These are phyloP conservation scores for Lucifuga dentata DNA, from an alignment of 2,113 vertebrate genomes.

Conservation along the genomic window DNA sequence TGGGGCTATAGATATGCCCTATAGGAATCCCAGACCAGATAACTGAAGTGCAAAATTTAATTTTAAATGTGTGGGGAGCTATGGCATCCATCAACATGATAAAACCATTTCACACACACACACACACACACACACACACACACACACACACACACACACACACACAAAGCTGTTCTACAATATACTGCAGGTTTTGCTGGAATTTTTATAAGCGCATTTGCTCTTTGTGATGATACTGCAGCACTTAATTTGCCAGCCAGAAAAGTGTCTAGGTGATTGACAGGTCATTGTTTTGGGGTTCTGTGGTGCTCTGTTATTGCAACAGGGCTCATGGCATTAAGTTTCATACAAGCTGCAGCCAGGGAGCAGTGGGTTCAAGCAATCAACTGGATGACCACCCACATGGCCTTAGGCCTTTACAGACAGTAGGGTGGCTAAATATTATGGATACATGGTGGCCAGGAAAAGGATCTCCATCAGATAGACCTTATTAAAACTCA, in stretches of 20 bases:
- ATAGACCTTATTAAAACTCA: conserved; percentile 39
- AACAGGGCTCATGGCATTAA: conserved; percentile 65
- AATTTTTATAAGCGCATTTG: background rate
- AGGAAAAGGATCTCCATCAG: conserved; percentile 45
- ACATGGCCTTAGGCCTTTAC: conserved; percentile 45
- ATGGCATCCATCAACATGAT: too few relatives aligned
- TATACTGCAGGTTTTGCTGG: too few relatives aligned
- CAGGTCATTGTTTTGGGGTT: conserved; percentile 70
- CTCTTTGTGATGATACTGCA: background rate
- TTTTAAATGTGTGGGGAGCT: too few relatives aligned
- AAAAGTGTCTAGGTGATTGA: conserved; percentile 62
- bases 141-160: too few relatives aligned
- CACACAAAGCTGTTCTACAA: too few relatives aligned
- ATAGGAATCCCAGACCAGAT: conserved; percentile 25
- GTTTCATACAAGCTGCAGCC: conserved; percentile 66
- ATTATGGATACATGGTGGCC: conserved; percentile 66
- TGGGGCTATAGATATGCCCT: too few relatives aligned
- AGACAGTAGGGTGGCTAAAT: conserved; percentile 67
- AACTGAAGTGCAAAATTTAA: conserved; percentile 15
- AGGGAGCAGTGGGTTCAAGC: conserved; percentile 70
- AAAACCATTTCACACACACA: too few relatives aligned
- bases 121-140: too few relatives aligned
- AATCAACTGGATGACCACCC: conserved; percentile 75
- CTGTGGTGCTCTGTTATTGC: conserved; percentile 71
- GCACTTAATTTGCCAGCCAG: conserved; percentile 22